phyloP scores from a whole-genome alignment of 1,140 invertebrate genomes.

The Brachionus manjavacas region DNA sequence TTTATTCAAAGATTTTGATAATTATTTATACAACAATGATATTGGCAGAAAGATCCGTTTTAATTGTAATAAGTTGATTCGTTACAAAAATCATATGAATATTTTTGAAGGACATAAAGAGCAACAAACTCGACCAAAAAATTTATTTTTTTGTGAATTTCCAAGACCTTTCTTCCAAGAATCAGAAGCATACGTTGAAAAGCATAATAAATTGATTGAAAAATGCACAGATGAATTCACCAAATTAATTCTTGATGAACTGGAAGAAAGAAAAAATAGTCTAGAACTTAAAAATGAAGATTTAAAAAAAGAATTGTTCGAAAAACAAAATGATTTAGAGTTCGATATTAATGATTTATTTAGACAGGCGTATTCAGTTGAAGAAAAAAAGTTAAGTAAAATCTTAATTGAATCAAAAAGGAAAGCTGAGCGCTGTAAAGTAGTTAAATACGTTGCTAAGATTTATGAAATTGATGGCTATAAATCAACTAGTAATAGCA shows the following conservation, averaged over 20 bases:
- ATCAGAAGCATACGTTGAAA: neutral
- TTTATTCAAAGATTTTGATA: neutral
- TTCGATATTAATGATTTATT: neutral
- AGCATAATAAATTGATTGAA: neutral
- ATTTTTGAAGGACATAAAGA: neutral
- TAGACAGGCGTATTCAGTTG: neutral
- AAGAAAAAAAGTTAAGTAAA: neutral
- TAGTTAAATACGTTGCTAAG: neutral
- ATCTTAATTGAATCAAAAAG: neutral
- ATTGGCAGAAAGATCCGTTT: neutral
- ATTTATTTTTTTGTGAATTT: slow-evolving; percentile 5
- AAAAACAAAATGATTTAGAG: neutral
- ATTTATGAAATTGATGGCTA: neutral
- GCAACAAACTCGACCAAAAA: neutral
- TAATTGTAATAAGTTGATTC: neutral
- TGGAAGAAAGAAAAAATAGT: neutral
- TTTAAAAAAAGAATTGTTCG: neutral
- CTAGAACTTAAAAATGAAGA: neutral
- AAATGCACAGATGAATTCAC: neutral
- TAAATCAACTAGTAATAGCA: neutral
- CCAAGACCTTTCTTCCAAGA: neutral
- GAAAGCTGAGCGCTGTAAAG: neutral
- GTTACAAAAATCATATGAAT: neutral
- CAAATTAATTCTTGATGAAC: neutral
- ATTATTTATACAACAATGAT: neutral